Evolutionary conservation across 1,140 invertebrate genomes (phyloP), one percentile per base, ranked within the genome.

Genomic region (Halictus rubicundus): DNA sequence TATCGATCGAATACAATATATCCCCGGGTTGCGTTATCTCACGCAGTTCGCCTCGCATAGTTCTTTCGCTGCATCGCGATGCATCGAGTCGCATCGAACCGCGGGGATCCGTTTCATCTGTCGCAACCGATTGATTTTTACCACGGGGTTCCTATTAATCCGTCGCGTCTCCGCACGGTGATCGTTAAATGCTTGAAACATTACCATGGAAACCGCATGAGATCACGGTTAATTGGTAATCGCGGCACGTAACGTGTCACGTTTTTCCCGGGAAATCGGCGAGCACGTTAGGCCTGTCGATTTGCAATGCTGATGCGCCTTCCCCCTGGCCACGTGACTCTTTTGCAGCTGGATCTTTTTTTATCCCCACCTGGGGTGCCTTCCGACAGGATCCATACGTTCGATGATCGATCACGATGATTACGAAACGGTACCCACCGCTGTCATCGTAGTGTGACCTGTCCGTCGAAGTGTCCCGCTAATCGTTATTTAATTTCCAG

Each of bases 241-340:
- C 71, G 16, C 7, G 49, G 57, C 70, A 70, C 66, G 78, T 74
- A 80, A 49, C 77, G 71, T 46, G 81, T 83, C 66, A 75, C 77
- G 71, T 82, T 75, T 82, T 83, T 74, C 81, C 61, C 42, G 65
- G 66, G 78, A 83, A 83, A 83, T 80, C 71, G 65, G 16, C 23
- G 77, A 52, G 32, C 57, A 21, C 25, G 65, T 66, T 60, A 61
- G 63, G 25, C n/a, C 27, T 19, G 23, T 14, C 49, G 14, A 83
- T 83, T 80, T 80, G 81, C 81, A 83, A 75, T 83, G 71, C 70
- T 54, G 77, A 80, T 83, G 27, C 59, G 12, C 42, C 46, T 71
- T 46, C 63, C 21, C 25, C 2, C 9, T n/a, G 63, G 60, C 46
- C 66, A 68, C 52, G 74, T 80, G 72, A 68, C 57, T 68, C 72